Conservation (phyloP, 2,113 vertebrate genomes). For the Cyanoderma ruficeps region DNA sequence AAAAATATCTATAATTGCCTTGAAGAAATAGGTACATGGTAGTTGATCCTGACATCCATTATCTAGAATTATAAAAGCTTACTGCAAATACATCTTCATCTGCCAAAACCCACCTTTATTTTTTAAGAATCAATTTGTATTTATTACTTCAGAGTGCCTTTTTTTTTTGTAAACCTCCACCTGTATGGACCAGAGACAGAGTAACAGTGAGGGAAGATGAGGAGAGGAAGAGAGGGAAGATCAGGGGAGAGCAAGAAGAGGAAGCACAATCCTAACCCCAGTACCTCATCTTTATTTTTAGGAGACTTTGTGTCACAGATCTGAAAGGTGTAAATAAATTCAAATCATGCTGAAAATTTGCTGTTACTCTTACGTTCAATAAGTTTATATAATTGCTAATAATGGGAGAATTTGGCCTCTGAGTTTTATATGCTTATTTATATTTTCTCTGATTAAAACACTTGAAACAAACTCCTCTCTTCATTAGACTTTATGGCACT, state of each 20-base stretch:
- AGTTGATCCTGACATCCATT: not conserved
- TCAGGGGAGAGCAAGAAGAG: not conserved
- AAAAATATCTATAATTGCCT: not conserved
- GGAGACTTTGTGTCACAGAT: rapidly evolving
- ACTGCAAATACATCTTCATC: not conserved
- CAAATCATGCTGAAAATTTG: not conserved
- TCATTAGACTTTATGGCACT: not conserved
- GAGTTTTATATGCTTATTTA: not conserved
- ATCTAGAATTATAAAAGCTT: not conserved
- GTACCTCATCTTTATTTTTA: not conserved
- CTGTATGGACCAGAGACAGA: not conserved
- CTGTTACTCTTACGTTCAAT: not conserved
- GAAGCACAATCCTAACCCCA: not conserved
- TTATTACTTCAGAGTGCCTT: not conserved
- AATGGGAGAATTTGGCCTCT: not conserved
- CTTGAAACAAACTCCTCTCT: not conserved
- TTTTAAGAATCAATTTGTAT: not conserved
- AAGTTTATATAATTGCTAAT: not conserved
- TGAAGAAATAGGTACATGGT: not conserved
- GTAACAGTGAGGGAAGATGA: not conserved
- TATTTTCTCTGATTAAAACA: not conserved
- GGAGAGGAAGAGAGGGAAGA: not conserved
- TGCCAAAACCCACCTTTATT: not conserved
- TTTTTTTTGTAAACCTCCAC: not conserved
- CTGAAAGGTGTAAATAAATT: not conserved